phyloP scores from a whole-genome alignment of 1,140 invertebrate species.

The Drosophila aff. region DNA sequence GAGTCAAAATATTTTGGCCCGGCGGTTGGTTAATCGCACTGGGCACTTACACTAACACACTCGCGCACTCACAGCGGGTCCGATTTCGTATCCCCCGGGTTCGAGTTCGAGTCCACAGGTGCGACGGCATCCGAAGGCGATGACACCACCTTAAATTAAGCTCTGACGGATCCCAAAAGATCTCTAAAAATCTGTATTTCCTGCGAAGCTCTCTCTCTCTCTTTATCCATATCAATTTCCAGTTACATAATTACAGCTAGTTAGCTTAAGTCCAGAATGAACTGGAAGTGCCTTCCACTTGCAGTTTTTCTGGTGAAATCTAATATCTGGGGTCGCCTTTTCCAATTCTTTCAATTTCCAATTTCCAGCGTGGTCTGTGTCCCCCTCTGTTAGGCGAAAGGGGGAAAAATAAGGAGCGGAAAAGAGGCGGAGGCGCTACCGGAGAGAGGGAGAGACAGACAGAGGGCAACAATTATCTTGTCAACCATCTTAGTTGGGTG shows the following conservation, averaged over 20 bases:
- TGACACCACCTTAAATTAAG: slow-evolving; percentile 12
- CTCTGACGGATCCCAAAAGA: background rate
- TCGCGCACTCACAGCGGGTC: slow-evolving; percentile 2
- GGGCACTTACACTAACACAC: slow-evolving; percentile 1
- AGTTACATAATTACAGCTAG: slow-evolving; percentile 16
- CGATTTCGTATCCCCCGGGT: background rate
- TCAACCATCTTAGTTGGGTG: slow-evolving; percentile 63
- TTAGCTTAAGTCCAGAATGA: background rate
- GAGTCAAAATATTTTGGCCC: slow-evolving; percentile 68
- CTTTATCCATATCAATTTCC: background rate
- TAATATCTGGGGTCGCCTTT: slow-evolving; percentile 18
- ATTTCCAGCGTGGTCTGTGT: slow-evolving; percentile 5
- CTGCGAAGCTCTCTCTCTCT: too few species aligned
- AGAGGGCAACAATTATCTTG: slow-evolving; percentile 72
- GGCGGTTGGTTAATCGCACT: slow-evolving; percentile 51
- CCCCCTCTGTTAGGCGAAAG: background rate
- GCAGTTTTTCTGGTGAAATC: slow-evolving; percentile 37
- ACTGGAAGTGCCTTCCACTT: background rate
- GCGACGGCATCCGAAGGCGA: slow-evolving; percentile 4
- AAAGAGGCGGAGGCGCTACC: background rate
- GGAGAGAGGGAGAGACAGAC: slow-evolving; percentile 13
- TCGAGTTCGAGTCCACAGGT: slow-evolving; percentile 14
- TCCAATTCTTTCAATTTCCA: slow-evolving; percentile 18
- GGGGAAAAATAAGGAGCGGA: background rate
- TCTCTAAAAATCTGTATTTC: background rate